phyloP scores from a whole-genome alignment of 2,797 vertebrate species.

The Manis crassicaudata region DNA sequence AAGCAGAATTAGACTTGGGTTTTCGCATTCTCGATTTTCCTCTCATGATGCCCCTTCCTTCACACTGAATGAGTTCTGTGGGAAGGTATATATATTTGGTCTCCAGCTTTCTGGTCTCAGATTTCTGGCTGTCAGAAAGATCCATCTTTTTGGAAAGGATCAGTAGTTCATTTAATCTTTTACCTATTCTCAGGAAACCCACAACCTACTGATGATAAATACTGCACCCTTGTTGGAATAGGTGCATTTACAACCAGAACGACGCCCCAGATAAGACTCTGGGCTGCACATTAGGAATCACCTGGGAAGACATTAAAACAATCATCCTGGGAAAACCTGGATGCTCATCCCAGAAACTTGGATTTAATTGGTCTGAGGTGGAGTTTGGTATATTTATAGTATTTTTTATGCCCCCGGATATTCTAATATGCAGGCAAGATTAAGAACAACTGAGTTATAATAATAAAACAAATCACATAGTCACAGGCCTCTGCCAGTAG shows the following conservation, averaged over 20 bases:
- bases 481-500: not conserved
- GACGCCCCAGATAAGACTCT: not conserved
- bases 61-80: not conserved
- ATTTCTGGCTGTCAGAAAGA: not conserved
- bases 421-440: not conserved
- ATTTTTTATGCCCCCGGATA: conserved; percentile 12
- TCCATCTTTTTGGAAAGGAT: not conserved
- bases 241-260: not conserved
- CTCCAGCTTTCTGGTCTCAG: not conserved
- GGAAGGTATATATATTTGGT: not conserved
- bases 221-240: not conserved
- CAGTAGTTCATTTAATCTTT: not conserved
- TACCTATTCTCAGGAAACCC: not conserved
- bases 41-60: not conserved
- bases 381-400: not conserved
- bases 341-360: not conserved
- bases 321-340: not conserved
- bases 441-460: not conserved
- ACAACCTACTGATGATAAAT: not conserved
- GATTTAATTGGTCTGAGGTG: not conserved
- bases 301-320: not conserved
- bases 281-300: not conserved
- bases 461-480: conserved; percentile 14
- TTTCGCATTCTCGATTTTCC: not conserved
- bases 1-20: not conserved